phyloP scores from a whole-genome alignment of 2,113 vertebrate species.

The Halichoerus grypus region DNA sequence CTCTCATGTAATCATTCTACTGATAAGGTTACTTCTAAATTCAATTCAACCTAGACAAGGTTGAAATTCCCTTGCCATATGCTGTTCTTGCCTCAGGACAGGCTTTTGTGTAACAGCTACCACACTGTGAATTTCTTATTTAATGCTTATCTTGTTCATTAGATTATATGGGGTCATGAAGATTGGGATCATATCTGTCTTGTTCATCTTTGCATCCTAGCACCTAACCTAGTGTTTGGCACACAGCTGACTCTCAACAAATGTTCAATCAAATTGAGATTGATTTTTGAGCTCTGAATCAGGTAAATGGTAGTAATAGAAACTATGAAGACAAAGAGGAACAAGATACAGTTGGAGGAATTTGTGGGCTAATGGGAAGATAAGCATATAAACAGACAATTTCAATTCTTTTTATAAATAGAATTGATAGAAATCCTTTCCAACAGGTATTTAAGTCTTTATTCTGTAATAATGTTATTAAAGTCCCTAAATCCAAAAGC shows the following conservation, averaged over 20 bases:
- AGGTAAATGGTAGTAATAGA: background rate
- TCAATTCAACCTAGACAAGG: constrained; percentile 28
- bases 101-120: background rate
- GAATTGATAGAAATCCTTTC: constrained; percentile 13
- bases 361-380: constrained; percentile 11
- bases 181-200: background rate
- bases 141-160: background rate
- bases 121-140: background rate
- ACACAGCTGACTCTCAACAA: constrained; percentile 17
- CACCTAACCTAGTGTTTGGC: background rate
- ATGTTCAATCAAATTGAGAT: constrained; percentile 6
- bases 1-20: constrained; percentile 33
- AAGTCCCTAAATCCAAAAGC: constrained; percentile 11
- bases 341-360: constrained; percentile 12
- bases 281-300: constrained; percentile 45
- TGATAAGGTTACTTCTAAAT: constrained; percentile 53
- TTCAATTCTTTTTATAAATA: constrained; percentile 28
- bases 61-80: constrained; percentile 23
- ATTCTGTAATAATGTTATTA: constrained; percentile 15
- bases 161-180: background rate
- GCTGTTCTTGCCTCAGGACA: background rate
- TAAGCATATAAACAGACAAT: constrained; percentile 7
- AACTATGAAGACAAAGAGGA: constrained; percentile 41
- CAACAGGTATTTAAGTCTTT: constrained; percentile 4
- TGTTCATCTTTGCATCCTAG: background rate